Evolutionary conservation across 1,140 invertebrate species (phyloP).

Genomic region (Drosophila carrolli): DNA sequence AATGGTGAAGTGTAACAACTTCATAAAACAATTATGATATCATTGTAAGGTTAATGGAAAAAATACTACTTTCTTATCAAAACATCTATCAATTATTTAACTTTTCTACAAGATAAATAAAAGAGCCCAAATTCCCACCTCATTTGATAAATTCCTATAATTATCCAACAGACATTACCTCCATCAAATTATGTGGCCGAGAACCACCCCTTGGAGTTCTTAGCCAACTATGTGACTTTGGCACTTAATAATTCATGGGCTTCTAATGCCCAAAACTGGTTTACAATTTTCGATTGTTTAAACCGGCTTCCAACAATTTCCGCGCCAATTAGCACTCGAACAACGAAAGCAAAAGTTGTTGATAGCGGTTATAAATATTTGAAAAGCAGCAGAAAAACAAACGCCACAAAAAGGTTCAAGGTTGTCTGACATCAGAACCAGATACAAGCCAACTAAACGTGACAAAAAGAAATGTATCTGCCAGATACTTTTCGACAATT

Average conservation of each 20-base stretch:
- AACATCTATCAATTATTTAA: neutral
- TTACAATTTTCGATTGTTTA: slow-evolving; percentile 50
- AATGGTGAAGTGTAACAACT: too few species aligned
- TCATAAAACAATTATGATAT: too few species aligned
- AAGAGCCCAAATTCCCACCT: neutral
- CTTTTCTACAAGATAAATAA: too few species aligned
- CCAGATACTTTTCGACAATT: slow-evolving; percentile 75
- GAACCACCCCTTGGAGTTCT: neutral
- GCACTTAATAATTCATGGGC: slow-evolving; percentile 48
- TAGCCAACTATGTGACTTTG: slow-evolving; percentile 47
- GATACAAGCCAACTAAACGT: slow-evolving; percentile 59
- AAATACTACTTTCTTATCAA: slow-evolving; percentile 9
- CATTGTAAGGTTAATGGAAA: too few species aligned
- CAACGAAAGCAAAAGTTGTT: slow-evolving; percentile 78
- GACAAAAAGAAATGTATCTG: slow-evolving; percentile 81
- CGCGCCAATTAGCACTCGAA: slow-evolving; percentile 71
- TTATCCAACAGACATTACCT: slow-evolving; percentile 13
- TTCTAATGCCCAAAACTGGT: slow-evolving; percentile 60
- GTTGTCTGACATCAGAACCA: slow-evolving; percentile 74
- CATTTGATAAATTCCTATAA: slow-evolving; percentile 37
- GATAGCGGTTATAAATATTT: slow-evolving; percentile 69
- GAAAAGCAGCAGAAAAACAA: slow-evolving; percentile 30
- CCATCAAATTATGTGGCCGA: slow-evolving; percentile 1
- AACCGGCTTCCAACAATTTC: slow-evolving; percentile 65
- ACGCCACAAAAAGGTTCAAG: slow-evolving; percentile 72